phyloP scores from a whole-genome alignment of 2,888 invertebrate species.

The Tipula unca region DNA sequence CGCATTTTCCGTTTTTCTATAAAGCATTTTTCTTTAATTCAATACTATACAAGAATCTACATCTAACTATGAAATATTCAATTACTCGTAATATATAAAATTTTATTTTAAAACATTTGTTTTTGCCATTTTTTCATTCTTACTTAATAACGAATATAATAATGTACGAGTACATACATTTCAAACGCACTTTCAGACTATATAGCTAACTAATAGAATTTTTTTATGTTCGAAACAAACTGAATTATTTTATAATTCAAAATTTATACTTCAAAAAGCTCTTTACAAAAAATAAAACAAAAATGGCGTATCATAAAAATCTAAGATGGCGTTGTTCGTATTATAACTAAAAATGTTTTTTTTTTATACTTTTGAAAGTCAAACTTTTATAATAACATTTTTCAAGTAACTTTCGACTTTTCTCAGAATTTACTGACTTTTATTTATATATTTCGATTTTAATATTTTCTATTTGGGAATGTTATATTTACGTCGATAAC shows the following conservation, averaged over 20 bases:
- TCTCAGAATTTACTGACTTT: neutral
- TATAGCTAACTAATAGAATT: neutral
- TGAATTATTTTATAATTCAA: neutral
- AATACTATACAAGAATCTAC: neutral
- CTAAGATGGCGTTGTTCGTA: neutral
- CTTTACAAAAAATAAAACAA: neutral
- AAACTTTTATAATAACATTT: neutral
- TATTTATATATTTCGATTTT: neutral
- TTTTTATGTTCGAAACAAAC: neutral
- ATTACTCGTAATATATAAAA: neutral
- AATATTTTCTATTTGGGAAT: neutral
- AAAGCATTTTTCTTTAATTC: neutral
- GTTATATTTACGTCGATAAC: neutral
- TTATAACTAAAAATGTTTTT: neutral
- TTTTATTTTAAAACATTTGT: too few relatives aligned
- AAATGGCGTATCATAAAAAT: neutral
- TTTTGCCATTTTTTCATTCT: neutral
- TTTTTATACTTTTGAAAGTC: neutral
- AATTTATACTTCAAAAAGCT: neutral
- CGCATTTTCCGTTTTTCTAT: slow-evolving; percentile 21
- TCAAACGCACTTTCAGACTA: neutral
- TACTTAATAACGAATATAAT: neutral
- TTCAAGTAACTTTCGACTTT: neutral
- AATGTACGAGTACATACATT: neutral
- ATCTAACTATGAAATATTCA: neutral